Evolutionary conservation across 2,113 vertebrate genomes (phyloP).

Genomic region (Macquaria australasica): DNA sequence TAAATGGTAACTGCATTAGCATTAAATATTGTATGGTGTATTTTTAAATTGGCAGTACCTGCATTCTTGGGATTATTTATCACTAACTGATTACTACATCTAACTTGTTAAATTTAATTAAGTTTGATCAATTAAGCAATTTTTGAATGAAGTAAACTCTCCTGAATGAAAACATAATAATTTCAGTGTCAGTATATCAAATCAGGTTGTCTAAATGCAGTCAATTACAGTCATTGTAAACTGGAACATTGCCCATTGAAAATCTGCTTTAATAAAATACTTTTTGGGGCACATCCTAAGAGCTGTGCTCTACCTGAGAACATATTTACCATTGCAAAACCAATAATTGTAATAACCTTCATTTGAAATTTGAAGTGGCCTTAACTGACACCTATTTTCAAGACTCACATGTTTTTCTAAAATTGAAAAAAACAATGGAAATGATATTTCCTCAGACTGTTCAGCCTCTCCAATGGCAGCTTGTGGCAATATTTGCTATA

Average conservation of each 20-base stretch:
- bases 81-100: not conserved
- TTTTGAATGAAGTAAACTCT: not conserved
- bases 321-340: not conserved
- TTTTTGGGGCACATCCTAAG: too few relatives aligned
- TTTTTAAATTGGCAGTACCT: not conserved
- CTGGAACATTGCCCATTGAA: not conserved
- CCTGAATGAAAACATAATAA: not conserved
- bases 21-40: not conserved
- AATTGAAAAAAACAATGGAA: not conserved
- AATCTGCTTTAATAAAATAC: not conserved
- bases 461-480: constrained; percentile 2
- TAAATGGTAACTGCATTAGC: not conserved
- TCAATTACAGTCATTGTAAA: not conserved
- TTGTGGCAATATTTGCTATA: constrained; percentile 19
- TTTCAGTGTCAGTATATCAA: not conserved
- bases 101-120: not conserved
- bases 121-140: not conserved
- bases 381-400: not conserved
- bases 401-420: not conserved
- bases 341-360: not conserved
- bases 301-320: not conserved
- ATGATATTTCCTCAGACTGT: constrained; percentile 1
- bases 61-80: not conserved
- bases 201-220: not conserved
- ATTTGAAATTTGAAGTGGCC: not conserved